Evolutionary conservation across 2,888 invertebrate species (phyloP).

Genomic region (Dynastes grantii): DNA sequence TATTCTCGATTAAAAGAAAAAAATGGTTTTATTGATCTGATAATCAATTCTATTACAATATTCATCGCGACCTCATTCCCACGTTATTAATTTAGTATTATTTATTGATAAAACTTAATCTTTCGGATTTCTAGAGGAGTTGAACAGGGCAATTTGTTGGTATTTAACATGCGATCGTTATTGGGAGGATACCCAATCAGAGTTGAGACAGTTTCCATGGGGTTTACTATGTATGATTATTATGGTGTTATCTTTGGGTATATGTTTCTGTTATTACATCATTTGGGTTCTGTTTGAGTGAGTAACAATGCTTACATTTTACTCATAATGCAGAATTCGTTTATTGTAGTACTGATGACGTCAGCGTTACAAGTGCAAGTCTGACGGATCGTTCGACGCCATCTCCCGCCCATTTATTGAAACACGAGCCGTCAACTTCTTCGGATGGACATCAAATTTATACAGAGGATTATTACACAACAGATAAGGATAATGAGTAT

Average conservation of each 20-base stretch:
- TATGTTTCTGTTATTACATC: slow-evolving; percentile 93
- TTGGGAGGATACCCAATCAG: slow-evolving; percentile 88
- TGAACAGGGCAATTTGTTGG: slow-evolving; percentile 93
- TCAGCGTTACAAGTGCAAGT: slow-evolving; percentile 79
- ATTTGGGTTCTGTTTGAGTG: slow-evolving; percentile 95
- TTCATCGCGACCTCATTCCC: background rate
- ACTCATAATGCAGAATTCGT: background rate
- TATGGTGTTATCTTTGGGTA: slow-evolving; percentile 85
- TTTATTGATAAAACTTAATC: background rate
- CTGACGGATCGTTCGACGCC: slow-evolving; percentile 80
- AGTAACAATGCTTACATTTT: slow-evolving; percentile 69
- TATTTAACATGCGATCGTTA: slow-evolving; percentile 93
- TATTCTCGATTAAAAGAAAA: background rate
- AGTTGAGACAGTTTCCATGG: slow-evolving; percentile 87
- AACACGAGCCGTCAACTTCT: slow-evolving; percentile 66
- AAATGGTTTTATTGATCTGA: slow-evolving; percentile 17
- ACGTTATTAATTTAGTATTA: too few relatives aligned
- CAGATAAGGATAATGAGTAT: slow-evolving; percentile 80
- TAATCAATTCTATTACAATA: background rate
- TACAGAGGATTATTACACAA: slow-evolving; percentile 61
- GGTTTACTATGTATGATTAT: slow-evolving; percentile 84
- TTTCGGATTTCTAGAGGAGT: slow-evolving; percentile 78
- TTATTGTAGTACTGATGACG: slow-evolving; percentile 78
- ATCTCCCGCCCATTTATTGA: slow-evolving; percentile 75
- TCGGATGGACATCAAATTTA: slow-evolving; percentile 64